Evolutionary conservation across 2,113 vertebrate species (phyloP).

Genomic region (Cervus canadensis): DNA sequence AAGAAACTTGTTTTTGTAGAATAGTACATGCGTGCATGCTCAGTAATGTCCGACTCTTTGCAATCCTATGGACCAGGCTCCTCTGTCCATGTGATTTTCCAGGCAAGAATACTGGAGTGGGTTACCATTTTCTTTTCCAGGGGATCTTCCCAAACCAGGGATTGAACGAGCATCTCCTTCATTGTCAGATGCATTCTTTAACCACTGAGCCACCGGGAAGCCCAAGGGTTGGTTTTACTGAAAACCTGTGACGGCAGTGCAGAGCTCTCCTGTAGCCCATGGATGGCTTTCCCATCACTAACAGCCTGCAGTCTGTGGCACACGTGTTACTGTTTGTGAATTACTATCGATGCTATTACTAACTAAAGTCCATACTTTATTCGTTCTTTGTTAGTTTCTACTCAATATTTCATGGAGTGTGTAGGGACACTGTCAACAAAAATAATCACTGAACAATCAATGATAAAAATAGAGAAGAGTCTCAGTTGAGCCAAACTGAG

Average conservation of each 20-base stretch:
- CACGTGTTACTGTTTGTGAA: no score
- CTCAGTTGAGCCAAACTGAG: not conserved
- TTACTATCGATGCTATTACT: not conserved
- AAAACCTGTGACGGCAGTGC: not conserved
- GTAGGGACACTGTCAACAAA: not conserved
- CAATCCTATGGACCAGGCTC: no score
- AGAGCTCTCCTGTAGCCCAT: not conserved
- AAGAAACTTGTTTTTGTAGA: not conserved
- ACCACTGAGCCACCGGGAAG: not conserved
- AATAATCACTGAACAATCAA: not conserved
- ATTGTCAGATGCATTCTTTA: not conserved
- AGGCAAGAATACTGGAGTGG: not conserved
- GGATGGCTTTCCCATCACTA: not conserved
- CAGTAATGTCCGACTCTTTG: no score
- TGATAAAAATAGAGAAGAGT: not conserved
- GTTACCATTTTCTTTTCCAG: not conserved
- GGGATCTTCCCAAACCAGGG: not conserved
- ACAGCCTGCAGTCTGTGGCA: not conserved
- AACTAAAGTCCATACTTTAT: not conserved
- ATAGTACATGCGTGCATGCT: not conserved
- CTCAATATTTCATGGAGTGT: not conserved
- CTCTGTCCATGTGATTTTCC: not conserved
- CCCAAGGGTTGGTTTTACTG: not conserved
- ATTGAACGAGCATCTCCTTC: not conserved
- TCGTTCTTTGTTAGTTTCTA: not conserved